Evolutionary conservation across 2,113 vertebrate genomes (phyloP).

Genomic region (Acanthisitta chloris): DNA sequence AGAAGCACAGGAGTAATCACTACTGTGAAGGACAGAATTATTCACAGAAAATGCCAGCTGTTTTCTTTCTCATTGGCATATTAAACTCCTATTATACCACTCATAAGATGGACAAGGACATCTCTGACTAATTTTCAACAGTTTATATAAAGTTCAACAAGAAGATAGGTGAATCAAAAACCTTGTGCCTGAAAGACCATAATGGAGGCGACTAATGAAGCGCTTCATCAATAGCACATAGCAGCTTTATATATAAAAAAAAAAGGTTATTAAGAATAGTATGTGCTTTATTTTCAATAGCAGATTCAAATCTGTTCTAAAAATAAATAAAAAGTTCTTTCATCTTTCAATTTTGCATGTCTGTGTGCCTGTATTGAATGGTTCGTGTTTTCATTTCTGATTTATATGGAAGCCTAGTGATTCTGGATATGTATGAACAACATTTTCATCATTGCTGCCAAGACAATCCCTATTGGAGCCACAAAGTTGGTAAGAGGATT

Average conservation of each 20-base stretch:
- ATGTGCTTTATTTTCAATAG: neutral
- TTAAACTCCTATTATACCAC: neutral
- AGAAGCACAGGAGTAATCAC: neutral
- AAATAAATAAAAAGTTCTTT: neutral
- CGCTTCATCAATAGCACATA: neutral
- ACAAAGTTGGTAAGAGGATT: no score
- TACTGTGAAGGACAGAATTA: neutral
- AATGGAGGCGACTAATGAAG: neutral
- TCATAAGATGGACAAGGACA: neutral
- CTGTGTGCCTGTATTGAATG: neutral
- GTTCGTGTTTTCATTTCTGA: neutral
- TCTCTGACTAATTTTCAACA: neutral
- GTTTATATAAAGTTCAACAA: neutral
- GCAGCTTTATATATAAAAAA: neutral
- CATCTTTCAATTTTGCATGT: neutral
- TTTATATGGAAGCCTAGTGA: neutral
- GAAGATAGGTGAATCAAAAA: neutral
- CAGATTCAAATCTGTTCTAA: neutral
- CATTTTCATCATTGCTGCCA: neutral
- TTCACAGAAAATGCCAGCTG: neutral
- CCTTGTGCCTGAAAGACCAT: neutral
- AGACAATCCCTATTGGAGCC: no score
- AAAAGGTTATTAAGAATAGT: neutral
- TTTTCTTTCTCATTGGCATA: neutral
- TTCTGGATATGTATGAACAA: neutral